A percentile compares a stretch with the other conserved stretches of the same genome.
These are phyloP conservation scores for Remorina albescens DNA, from an alignment of 2,797 vertebrate genomes.

Conservation along the genomic window DNA sequence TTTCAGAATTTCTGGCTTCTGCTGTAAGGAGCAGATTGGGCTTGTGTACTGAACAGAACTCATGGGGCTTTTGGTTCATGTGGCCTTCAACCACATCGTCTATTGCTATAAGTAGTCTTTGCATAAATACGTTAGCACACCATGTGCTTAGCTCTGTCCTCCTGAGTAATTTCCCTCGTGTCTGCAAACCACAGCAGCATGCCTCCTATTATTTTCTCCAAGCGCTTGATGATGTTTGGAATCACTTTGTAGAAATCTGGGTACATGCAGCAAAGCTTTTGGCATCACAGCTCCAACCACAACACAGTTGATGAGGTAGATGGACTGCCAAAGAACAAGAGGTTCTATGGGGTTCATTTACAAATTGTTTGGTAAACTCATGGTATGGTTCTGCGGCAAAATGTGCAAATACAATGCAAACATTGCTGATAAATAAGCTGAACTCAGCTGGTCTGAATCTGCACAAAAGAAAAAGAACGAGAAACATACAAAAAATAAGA, in stretches of 20 bases:
- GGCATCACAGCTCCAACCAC: conserved; percentile 47
- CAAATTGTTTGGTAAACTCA: conserved; percentile 3
- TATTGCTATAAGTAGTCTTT: conserved; percentile 50
- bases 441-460: background rate
- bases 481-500: background rate
- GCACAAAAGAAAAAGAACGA: background rate
- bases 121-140: conserved; percentile 28
- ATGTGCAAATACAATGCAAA: background rate
- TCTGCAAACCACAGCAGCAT: conserved; percentile 57
- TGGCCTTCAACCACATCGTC: conserved; percentile 25
- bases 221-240: conserved; percentile 57
- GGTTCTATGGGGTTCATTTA: background rate
- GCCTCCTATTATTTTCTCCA: conserved; percentile 65
- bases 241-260: conserved; percentile 44
- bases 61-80: conserved; percentile 41
- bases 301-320: conserved; percentile 34
- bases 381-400: background rate
- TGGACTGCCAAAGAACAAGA: conserved; percentile 6
- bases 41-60: conserved; percentile 18
- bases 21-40: background rate
- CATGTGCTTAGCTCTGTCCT: conserved; percentile 50
- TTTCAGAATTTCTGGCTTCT: conserved; percentile 42
- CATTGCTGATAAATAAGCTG: background rate
- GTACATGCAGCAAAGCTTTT: conserved; percentile 32
- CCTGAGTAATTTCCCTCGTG: conserved; percentile 49